Percentiles rank a stretch among this genome's conserved stretches.
Evolutionary conservation across 2,888 invertebrate species (phyloP).

Genomic region (Hirtodrosophila duncani): DNA sequence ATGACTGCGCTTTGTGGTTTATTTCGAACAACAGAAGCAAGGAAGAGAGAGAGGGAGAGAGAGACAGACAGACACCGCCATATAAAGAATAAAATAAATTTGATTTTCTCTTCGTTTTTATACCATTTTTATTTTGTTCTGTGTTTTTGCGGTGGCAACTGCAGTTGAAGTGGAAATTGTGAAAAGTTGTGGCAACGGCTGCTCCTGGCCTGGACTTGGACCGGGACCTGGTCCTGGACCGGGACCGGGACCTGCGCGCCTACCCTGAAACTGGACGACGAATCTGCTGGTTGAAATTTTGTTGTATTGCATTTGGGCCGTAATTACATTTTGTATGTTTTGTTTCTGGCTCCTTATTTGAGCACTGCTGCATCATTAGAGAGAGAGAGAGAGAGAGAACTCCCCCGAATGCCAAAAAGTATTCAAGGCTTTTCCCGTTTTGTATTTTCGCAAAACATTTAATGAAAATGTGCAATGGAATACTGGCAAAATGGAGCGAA

Average conservation of each 20-base stretch:
- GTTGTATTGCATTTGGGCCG: constrained; percentile 41
- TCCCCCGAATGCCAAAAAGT: no score
- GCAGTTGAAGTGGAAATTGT: constrained; percentile 64
- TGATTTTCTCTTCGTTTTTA: constrained; percentile 46
- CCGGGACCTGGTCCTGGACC: neutral
- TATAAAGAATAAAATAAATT: constrained; percentile 42
- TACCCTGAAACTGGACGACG: no score
- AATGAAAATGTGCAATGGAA: constrained; percentile 34
- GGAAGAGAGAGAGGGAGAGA: constrained; percentile 3
- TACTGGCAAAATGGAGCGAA: constrained; percentile 17
- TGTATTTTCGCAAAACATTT: constrained; percentile 30
- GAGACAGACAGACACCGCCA: constrained; percentile 1
- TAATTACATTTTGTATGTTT: constrained; percentile 56
- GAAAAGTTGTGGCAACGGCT: constrained; percentile 42
- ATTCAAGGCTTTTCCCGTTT: no score
- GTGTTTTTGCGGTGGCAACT: constrained; percentile 21
- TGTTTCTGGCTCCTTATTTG: constrained; percentile 36
- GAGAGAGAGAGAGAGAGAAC: no score
- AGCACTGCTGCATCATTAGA: constrained; percentile 66
- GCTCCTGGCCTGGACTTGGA: neutral
- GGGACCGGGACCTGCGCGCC: neutral
- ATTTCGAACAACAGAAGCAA: constrained; percentile 35
- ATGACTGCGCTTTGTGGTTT: constrained; percentile 64
- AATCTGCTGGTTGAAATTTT: constrained; percentile 28
- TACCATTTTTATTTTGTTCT: constrained; percentile 6